These are phyloP conservation scores for Isoperla grammatica DNA, from an alignment of 2,888 invertebrate genomes.

Conservation along the genomic window DNA sequence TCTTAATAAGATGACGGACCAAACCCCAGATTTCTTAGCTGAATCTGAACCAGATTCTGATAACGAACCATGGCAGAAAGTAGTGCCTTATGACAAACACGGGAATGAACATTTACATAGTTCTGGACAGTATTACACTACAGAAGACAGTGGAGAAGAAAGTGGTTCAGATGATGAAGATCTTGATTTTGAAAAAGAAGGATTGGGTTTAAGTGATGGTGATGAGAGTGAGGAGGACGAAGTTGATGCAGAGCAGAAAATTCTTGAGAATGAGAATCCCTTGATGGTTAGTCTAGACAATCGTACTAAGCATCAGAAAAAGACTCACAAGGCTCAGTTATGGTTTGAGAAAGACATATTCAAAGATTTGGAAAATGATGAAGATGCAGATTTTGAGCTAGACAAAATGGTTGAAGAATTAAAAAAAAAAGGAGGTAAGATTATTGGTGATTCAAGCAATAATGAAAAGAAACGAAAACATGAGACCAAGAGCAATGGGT, in stretches of 20 bases:
- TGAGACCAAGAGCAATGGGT: not conserved
- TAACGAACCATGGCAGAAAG: constrained; percentile 52
- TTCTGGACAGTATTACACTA: constrained; percentile 39
- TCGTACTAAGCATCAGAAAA: constrained; percentile 65
- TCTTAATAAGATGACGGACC: constrained; percentile 53
- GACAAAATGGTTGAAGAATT: constrained; percentile 69
- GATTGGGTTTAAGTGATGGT: constrained; percentile 52
- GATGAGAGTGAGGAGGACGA: constrained; percentile 48
- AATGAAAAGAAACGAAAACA: constrained; percentile 28
- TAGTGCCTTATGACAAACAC: constrained; percentile 39
- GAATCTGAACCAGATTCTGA: constrained; percentile 58
- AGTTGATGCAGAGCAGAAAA: constrained; percentile 29
- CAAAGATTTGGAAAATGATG: constrained; percentile 71
- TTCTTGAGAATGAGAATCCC: constrained; percentile 54
- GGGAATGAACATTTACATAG: constrained; percentile 37
- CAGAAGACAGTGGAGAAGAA: constrained; percentile 40
- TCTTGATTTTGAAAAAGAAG: constrained; percentile 25
- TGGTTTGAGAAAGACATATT: constrained; percentile 86
- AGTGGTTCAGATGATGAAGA: constrained; percentile 34
- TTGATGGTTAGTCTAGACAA: constrained; percentile 74
- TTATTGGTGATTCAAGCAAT: constrained; percentile 42
- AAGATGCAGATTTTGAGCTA: constrained; percentile 82
- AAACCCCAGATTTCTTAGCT: constrained; percentile 60
- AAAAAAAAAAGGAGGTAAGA: constrained; percentile 61
- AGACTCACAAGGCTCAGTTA: constrained; percentile 70